Base-by-base conservation (phyloP, 1,140 invertebrate genomes). In the Adelges cooleyi region DNA sequence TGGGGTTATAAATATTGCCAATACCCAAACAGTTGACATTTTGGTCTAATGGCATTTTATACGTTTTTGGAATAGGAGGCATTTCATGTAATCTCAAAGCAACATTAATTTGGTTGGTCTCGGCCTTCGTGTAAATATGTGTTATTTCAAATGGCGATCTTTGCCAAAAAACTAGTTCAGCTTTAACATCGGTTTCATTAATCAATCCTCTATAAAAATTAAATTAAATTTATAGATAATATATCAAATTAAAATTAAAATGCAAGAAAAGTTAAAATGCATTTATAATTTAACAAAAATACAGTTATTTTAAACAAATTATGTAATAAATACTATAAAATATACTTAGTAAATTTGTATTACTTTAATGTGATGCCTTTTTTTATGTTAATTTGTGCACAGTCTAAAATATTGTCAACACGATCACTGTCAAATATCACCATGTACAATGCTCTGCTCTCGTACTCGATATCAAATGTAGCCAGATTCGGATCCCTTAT, bases 81-180 rank as follows among this genome's bases (percentile, higher is more conserved):
- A 90, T 74, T 49, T 83, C 82, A 67, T 85, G 83, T 69, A 90
- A 82, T 70, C 79, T 80, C 71, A 86, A 87, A 53, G 77, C 79
- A 2, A 81, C 79, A 23, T 84, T 53, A 33, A 66, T 65, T 77
- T 71, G 80, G 78, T 68, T 54, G 51, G 44, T 54, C 44, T 48
- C 65, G 1, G 69, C 67, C 2, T 72, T 67, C 8, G 56, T 25
- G 11, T 40, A 48, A 33, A 91, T 76, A 76, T 84, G 86, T 0
- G 92, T 93, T 0, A 88, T 85, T 75, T 92, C 85, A 72, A 90
- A 93, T 8, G 84, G 84, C 0, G 89, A 91, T 20, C 84, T 80
- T 77, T 97, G 94, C 9, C 78, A 81, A 27, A 96, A 81, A 2
- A 79, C 84, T 2, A 96, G 79, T 49, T 86, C 81, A 0, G 92